Percentiles rank a stretch among this genome's conserved stretches.
These are phyloP conservation scores for Carassius gibelio DNA, from an alignment of 2,113 vertebrate genomes.

Conservation along the genomic window DNA sequence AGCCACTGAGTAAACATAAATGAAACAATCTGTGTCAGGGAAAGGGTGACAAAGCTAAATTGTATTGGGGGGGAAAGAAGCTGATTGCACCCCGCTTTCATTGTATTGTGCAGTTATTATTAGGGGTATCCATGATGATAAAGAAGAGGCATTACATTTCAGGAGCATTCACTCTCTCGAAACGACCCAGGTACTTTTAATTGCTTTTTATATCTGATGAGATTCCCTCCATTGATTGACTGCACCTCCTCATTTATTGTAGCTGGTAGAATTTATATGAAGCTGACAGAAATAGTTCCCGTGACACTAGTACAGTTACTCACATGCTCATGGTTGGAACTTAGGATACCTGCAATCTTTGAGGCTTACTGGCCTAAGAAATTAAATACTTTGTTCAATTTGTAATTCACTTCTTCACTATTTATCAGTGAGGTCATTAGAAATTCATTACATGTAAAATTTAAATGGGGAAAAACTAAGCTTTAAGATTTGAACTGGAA, in stretches of 20 bases:
- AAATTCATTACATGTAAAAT: neutral
- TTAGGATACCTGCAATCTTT: conserved; percentile 7
- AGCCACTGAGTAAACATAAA: neutral
- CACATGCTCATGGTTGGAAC: neutral
- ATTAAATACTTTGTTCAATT: neutral
- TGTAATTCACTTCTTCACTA: neutral
- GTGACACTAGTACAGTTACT: conserved; percentile 9
- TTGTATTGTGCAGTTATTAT: conserved; percentile 17
- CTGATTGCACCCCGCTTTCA: neutral
- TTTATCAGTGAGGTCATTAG: neutral
- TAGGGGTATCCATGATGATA: conserved; percentile 26
- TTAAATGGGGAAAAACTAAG: too few species aligned
- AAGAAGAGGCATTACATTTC: conserved; percentile 44
- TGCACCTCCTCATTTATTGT: conserved; percentile 35
- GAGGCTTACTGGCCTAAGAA: neutral
- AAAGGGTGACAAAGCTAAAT: neutral
- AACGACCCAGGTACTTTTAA: conserved; percentile 34
- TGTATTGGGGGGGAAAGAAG: neutral
- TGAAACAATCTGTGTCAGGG: neutral
- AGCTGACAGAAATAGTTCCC: conserved; percentile 41
- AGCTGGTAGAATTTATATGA: conserved; percentile 23
- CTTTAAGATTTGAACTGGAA: too few species aligned
- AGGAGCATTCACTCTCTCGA: conserved; percentile 19
- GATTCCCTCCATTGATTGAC: conserved; percentile 51
- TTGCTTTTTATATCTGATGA: conserved; percentile 54